These are phyloP conservation scores for Calameuta filiformis DNA, from an alignment of 2,888 invertebrate genomes.

Conservation along the genomic window DNA sequence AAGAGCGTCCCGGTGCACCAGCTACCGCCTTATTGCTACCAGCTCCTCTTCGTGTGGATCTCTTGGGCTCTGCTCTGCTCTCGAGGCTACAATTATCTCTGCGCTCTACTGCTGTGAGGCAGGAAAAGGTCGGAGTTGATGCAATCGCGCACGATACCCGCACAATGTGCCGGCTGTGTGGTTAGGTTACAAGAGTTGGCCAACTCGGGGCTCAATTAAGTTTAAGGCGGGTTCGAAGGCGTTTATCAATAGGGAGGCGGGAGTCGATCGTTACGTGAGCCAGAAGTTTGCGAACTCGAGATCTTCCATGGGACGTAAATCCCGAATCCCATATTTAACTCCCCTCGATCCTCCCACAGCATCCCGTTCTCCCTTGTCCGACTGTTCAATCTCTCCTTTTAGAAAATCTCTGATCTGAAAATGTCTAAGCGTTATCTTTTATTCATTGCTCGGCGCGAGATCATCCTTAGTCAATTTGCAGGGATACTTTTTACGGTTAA, in stretches of 20 bases:
- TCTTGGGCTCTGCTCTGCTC: conserved; percentile 1
- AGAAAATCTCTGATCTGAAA: neutral
- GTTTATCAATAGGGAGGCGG: conserved; percentile 8
- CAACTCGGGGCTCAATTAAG: conserved; percentile 28
- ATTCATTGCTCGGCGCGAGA: neutral
- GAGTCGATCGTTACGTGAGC: neutral
- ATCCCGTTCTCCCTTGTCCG: neutral
- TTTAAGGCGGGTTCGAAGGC: conserved; percentile 19
- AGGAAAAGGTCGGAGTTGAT: conserved; percentile 31
- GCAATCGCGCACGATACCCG: conserved; percentile 19
- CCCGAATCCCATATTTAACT: neutral
- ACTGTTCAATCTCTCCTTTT: neutral
- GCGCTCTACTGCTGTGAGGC: conserved; percentile 19
- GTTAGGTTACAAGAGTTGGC: conserved; percentile 23
- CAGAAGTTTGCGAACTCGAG: neutral
- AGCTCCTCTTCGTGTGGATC: neutral
- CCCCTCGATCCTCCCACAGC: neutral
- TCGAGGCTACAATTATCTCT: conserved; percentile 24
- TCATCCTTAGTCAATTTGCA: neutral
- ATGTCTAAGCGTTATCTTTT: neutral
- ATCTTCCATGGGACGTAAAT: neutral
- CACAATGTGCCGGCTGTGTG: conserved; percentile 17
- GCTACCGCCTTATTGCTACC: conserved; percentile 1
- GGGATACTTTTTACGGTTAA: neutral
- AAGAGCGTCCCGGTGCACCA: neutral